Conservation (phyloP, 2,113 vertebrate genomes). For the Chiloscyllium plagiosum region DNA sequence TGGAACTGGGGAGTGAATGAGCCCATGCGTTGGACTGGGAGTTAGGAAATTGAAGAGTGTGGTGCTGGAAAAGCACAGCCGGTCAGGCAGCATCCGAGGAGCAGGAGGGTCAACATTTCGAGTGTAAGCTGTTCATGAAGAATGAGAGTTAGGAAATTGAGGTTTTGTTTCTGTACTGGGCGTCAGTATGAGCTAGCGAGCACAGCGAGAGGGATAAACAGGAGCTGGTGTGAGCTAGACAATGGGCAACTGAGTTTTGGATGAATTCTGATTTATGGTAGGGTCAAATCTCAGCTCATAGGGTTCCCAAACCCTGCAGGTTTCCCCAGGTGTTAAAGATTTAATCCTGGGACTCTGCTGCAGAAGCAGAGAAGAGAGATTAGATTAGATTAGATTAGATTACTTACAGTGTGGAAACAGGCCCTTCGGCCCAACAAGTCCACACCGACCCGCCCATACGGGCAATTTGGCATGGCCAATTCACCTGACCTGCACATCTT, state of each 20-base stretch:
- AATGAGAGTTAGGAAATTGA: not conserved
- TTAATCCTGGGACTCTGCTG: not conserved
- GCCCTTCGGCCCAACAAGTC: too few relatives aligned
- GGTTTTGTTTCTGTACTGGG: too few relatives aligned
- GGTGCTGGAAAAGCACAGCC: too few relatives aligned
- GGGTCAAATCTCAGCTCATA: not conserved
- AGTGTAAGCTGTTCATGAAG: too few relatives aligned
- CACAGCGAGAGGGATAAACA: not conserved
- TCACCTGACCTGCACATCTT: too few relatives aligned
- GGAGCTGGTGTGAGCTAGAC: not conserved
- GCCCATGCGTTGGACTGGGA: not conserved
- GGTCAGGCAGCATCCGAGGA: too few relatives aligned
- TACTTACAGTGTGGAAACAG: too few relatives aligned
- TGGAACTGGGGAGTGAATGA: not conserved
- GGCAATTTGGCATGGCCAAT: too few relatives aligned
- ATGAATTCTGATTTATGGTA: not conserved
- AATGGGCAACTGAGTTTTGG: not conserved
- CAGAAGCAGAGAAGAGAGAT: not conserved
- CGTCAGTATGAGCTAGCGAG: not conserved
- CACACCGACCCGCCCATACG: too few relatives aligned
- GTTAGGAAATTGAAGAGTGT: not conserved
- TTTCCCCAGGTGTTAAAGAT: not conserved
- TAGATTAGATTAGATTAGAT: too few relatives aligned
- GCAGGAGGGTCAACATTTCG: too few relatives aligned
- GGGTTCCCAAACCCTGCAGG: not conserved